phyloP scores from a whole-genome alignment of 2,888 invertebrate genomes.

The Eudemis profundana region DNA sequence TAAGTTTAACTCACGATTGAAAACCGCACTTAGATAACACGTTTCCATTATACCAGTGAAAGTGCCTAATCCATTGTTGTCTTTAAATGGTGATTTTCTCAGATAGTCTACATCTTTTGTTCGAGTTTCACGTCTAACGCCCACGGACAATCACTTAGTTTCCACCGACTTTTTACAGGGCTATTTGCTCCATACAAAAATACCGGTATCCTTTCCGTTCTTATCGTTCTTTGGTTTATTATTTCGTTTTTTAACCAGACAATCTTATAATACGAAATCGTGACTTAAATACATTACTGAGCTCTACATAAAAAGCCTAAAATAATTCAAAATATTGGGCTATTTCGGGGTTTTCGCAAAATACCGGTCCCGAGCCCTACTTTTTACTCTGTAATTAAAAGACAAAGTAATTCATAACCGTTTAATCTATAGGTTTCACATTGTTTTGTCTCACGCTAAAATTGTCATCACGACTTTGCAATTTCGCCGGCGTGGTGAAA shows the following conservation, averaged over 20 bases:
- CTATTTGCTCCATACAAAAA: no score
- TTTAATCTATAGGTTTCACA: neutral
- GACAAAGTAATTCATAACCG: slow-evolving; percentile 1
- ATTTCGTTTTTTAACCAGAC: no score
- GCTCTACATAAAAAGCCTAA: no score
- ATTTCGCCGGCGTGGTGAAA: slow-evolving; percentile 52
- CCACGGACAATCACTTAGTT: slow-evolving; percentile 24
- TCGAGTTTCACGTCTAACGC: slow-evolving; percentile 26
- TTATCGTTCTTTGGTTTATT: no score
- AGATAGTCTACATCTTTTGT: slow-evolving; percentile 32
- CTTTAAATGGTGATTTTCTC: slow-evolving; percentile 34
- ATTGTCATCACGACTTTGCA: slow-evolving; percentile 29
- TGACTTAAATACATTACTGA: no score
- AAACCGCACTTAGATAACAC: slow-evolving; percentile 5
- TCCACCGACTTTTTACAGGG: neutral
- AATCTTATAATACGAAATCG: no score
- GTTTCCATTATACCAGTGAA: slow-evolving; percentile 30
- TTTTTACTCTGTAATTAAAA: no score
- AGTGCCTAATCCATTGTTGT: slow-evolving; percentile 39
- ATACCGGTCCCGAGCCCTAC: no score
- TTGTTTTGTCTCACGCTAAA: slow-evolving; percentile 22
- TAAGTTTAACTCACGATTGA: neutral
- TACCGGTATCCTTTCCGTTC: no score
- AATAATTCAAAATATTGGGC: no score
- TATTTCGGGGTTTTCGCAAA: no score